Percentiles rank a stretch among this genome's conserved stretches.
These are phyloP conservation scores for Atherinomorus stipes DNA, from an alignment of 2,113 vertebrate species.

Conservation along the genomic window DNA sequence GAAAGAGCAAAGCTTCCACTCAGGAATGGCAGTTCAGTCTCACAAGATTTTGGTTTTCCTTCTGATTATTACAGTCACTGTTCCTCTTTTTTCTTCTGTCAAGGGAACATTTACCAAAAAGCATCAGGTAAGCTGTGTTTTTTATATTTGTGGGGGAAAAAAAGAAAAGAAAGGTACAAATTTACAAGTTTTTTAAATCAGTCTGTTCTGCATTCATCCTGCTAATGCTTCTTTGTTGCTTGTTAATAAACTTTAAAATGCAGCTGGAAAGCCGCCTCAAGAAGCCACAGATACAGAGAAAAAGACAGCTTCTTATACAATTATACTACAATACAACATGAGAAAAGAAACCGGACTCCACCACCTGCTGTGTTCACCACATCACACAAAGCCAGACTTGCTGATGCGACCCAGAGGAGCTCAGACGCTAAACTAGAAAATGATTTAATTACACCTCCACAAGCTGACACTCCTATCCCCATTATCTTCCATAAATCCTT, in stretches of 20 bases:
- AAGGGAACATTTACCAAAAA: background rate
- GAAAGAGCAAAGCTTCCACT: background rate
- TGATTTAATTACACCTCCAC: background rate
- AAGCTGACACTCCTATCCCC: conserved; percentile 51
- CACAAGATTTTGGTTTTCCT: background rate
- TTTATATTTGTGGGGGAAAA: background rate
- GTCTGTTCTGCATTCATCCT: background rate
- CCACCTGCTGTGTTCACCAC: fast-evolving
- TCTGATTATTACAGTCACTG: background rate
- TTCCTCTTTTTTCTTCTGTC: conserved; percentile 18
- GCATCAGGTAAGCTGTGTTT: conserved; percentile 46
- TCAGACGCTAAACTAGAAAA: background rate
- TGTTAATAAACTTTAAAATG: background rate
- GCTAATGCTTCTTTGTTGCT: background rate
- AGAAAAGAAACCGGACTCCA: background rate
- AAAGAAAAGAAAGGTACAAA: background rate
- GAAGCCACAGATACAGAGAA: background rate
- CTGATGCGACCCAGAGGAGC: background rate
- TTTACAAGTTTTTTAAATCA: too few species aligned
- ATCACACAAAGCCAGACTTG: fast-evolving
- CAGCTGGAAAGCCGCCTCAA: conserved; percentile 4
- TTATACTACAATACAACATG: background rate
- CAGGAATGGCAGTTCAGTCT: conserved; percentile 19
- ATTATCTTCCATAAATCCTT: conserved; percentile 45
- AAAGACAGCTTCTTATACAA: fast-evolving